Evolutionary conservation across 2,113 vertebrate genomes (phyloP).

Genomic region (Protobothrops mucrosquamatus): DNA sequence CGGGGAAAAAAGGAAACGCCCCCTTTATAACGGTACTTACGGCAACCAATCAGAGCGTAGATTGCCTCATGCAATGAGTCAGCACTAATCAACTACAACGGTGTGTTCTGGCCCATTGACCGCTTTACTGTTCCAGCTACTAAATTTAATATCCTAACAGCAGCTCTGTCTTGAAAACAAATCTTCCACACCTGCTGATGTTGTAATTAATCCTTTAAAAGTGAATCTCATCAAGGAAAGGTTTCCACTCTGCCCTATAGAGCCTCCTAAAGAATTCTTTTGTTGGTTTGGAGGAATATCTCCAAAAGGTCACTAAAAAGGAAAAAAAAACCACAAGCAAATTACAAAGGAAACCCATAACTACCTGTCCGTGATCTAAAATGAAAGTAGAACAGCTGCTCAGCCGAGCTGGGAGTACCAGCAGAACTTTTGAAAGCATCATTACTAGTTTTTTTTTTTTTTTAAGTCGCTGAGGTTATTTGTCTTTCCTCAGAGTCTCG

Average conservation of each 20-base stretch:
- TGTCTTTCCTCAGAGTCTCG: constrained; percentile 45
- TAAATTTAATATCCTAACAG: not conserved
- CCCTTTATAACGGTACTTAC: too few species aligned
- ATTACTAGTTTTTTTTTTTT: not conserved
- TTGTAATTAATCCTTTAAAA: not conserved
- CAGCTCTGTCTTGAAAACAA: not conserved
- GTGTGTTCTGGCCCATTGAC: not conserved
- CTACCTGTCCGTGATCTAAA: not conserved
- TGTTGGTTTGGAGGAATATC: not conserved
- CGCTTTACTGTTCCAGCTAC: not conserved
- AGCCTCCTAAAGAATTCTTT: not conserved
- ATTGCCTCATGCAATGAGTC: too few species aligned
- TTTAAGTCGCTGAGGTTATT: not conserved
- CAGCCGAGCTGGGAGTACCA: not conserved
- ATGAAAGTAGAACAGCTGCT: not conserved
- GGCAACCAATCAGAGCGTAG: not conserved
- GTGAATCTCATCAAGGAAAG: not conserved
- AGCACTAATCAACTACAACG: too few species aligned
- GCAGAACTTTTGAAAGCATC: not conserved
- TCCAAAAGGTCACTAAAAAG: not conserved
- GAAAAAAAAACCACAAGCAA: not conserved
- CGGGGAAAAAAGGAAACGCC: too few species aligned
- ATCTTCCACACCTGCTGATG: not conserved
- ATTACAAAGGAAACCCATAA: not conserved
- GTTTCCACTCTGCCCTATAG: not conserved